Evolutionary conservation across 2,113 vertebrate genomes (phyloP), one percentile per base, ranked within the genome.

Genomic region (Myocastor coypus): DNA sequence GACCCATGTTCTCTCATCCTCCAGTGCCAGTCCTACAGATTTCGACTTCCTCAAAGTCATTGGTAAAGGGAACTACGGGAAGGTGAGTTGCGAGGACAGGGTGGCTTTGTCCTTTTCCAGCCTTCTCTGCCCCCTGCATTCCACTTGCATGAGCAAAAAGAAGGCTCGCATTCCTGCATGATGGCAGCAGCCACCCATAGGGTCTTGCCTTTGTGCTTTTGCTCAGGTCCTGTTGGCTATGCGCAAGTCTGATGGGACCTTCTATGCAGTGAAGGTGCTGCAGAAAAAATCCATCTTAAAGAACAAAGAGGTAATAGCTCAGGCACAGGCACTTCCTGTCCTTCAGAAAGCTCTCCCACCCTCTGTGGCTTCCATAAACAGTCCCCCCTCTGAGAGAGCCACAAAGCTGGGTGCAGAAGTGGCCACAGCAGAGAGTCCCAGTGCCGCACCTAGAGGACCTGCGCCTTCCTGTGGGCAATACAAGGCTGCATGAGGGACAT

Each of bases 251-350:
- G 99, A 99, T 0, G 99, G 98, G 77, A 99, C 97, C 12, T 99
- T 99, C 97, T 99, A 99, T 3, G 99, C 99, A 0, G 99, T 99
- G 81, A 99, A 99, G 97, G 99, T 99, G 96, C 98, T 99, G 95
- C 99, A 99, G 98, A 99, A 99, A 98, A 99, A 99, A 98, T 99
- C 99, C 59, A 99, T 99, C 88, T 98, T 99, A 82, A 99, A 99
- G 99, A 99, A 99, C 91, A 99, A 99, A 96, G 99, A 99, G 99
- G 99, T 99, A 98, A 69, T 68, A n/a, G 52, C 55, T 83, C 5
- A 10, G 42, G 30, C 83, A 59, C 3, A 78, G 50, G 57, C 63
- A 3, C 40, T 80, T 75, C 68, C 52, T 42, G 57, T 52, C 26
- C 77, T 75, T 42, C 71, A 75, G 26, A 75, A 75, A 77, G 19